Base-by-base conservation (phyloP, 2,113 vertebrate species). In the Phaethon lepturus region DNA sequence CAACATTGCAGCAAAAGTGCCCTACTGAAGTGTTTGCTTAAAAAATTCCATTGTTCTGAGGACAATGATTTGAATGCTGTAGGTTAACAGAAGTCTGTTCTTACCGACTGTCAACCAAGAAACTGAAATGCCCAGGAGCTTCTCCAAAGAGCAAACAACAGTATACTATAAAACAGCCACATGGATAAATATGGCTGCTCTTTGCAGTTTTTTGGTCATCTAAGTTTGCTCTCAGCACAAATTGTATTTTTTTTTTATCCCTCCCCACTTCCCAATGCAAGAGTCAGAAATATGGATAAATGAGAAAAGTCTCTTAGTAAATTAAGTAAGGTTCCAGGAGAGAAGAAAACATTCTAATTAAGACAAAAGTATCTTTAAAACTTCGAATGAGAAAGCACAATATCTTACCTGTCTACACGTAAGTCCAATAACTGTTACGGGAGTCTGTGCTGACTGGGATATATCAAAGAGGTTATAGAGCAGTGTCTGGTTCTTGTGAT, bases 381-480 rank as follows among this genome's bases (percentile, higher is more conserved):
- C 2, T 40, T 11, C 2, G 60, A 24, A 2, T 1, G 10, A 71
- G 85, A 22, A 84, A 55, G 9, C 15, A 11, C 26, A 7, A 12
- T 14, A 28, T 94, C 98, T 97, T 96, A 99, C 99, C 98, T 99
- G 98, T 81, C 99, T 99, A 88, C 99, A 99, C 13, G 99, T 99
- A 80, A 99, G 90, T 15, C 99, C 99, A 38, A 99, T 98, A 44
- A 99, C 98, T 7, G 99, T 99, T 15, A 99, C 45, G 5, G 99
- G 99, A 20, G 99, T 98, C 98, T 99, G 99, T 17, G 99, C 99
- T 3, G 99, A 99, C 97, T 99, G 99, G 58, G 99, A 99, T 58
- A 99, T 97, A 25, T 99, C 99, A 6, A 99, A 98, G 74, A 99
- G 99, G 97, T 99, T 99, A 96, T 99, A 99, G 35, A 99, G 99